Percentiles rank a stretch among this genome's conserved stretches.
Evolutionary conservation across 2,888 invertebrate species (phyloP).

Genomic region (Crepidodera aurea): DNA sequence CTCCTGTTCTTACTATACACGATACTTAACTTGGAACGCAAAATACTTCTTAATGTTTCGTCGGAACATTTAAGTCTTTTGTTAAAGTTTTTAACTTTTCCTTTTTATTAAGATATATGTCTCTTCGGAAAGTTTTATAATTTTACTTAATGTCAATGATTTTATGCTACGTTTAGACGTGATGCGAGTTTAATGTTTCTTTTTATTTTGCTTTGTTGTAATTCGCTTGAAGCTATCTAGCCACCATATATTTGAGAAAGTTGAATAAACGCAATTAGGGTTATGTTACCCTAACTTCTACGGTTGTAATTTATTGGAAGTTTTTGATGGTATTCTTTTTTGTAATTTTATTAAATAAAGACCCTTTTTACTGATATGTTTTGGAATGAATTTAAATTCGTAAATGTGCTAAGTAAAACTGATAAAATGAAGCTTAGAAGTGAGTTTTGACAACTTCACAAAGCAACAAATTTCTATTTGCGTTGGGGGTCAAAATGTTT

Average conservation of each 20-base stretch:
- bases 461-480: no score
- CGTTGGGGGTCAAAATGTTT: no score
- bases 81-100: neutral
- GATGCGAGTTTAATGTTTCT: constrained; percentile 25
- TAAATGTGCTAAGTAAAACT: no score
- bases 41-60: no score
- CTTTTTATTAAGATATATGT: constrained; percentile 24
- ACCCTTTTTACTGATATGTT: no score
- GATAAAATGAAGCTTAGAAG: no score
- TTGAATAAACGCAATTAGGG: neutral
- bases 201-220: constrained; percentile 5
- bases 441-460: no score
- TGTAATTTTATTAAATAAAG: no score
- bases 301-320: neutral
- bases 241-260: neutral
- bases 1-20: no score
- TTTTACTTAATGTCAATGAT: constrained; percentile 27
- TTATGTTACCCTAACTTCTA: neutral
- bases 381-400: no score
- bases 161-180: constrained; percentile 18
- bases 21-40: no score
- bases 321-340: neutral
- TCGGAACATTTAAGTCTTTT: no score
- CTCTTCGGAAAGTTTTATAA: constrained; percentile 19
- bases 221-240: constrained; percentile 1